Percentiles rank a stretch among this genome's conserved stretches.
Conservation (phyloP, 1,140 invertebrate genomes). For the Drosophila carrolli region DNA sequence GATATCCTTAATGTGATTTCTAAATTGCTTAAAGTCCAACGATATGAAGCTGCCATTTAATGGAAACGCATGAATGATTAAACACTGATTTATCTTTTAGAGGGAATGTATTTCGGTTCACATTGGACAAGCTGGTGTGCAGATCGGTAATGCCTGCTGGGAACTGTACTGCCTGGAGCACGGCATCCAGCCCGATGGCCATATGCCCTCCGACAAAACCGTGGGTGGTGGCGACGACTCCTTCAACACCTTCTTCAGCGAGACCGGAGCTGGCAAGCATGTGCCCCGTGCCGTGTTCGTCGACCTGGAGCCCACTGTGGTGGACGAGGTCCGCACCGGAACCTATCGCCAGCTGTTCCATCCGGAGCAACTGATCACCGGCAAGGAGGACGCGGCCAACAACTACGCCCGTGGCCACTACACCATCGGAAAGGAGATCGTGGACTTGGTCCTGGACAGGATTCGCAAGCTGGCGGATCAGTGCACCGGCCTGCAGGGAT, state of each 20-base stretch:
- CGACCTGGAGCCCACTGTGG: conserved; percentile 94
- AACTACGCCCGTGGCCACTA: conserved; percentile 96
- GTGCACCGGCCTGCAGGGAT: conserved; percentile 94
- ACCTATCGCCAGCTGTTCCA: conserved; percentile 94
- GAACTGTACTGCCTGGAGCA: conserved; percentile 89
- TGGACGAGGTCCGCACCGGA: conserved; percentile 94
- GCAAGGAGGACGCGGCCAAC: conserved; percentile 95
- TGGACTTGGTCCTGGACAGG: conserved; percentile 91
- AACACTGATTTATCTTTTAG: conserved; percentile 41
- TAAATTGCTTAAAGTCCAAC: not conserved
- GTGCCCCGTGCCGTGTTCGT: conserved; percentile 94
- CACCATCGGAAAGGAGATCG: conserved; percentile 95
- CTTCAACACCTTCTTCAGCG: conserved; percentile 95
- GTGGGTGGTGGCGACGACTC: conserved; percentile 90
- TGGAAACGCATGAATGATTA: not conserved
- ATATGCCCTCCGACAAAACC: conserved; percentile 91
- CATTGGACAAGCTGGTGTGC: conserved; percentile 90
- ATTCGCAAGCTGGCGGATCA: conserved; percentile 93
- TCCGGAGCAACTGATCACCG: conserved; percentile 93
- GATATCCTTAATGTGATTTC: not conserved
- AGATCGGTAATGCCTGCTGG: conserved; percentile 91
- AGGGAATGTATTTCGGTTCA: conserved; percentile 88
- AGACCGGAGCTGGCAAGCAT: conserved; percentile 94
- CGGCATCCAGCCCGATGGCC: conserved; percentile 91
- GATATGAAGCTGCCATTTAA: not conserved